These are phyloP conservation scores for Lagria hirta DNA, from an alignment of 2,888 invertebrate species.

Conservation along the genomic window DNA sequence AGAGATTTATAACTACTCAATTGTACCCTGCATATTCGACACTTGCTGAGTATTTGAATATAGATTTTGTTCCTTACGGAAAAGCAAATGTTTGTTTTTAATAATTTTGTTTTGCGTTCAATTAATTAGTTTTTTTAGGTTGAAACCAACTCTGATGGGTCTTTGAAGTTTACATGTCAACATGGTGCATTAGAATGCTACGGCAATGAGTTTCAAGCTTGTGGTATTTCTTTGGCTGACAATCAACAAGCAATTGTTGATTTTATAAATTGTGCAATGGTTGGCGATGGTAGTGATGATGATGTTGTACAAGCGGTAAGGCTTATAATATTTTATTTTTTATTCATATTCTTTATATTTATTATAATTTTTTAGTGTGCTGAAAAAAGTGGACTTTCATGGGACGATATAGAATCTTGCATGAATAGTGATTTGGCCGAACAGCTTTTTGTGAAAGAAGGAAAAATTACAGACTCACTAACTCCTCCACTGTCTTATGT, in stretches of 20 bases:
- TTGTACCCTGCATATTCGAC: conserved; percentile 51
- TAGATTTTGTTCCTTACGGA: conserved; percentile 39
- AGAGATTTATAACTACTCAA: conserved; percentile 54
- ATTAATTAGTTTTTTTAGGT: too few relatives aligned
- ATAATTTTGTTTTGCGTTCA: too few relatives aligned
- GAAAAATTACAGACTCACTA: conserved; percentile 47
- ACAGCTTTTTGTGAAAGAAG: conserved; percentile 45
- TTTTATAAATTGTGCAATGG: conserved; percentile 15
- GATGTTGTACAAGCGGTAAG: not conserved
- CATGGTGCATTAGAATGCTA: conserved; percentile 57
- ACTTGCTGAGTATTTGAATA: conserved; percentile 30
- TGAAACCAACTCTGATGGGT: conserved; percentile 2
- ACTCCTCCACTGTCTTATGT: conserved; percentile 45
- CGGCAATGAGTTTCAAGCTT: conserved; percentile 58
- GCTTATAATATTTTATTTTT: conserved; percentile 1
- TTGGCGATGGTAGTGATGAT: not conserved
- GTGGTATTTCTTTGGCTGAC: conserved; percentile 38
- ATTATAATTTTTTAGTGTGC: conserved; percentile 52
- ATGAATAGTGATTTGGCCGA: conserved; percentile 37
- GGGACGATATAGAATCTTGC: conserved; percentile 39
- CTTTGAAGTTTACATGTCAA: conserved; percentile 49
- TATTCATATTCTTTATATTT: conserved; percentile 3
- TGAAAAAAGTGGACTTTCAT: conserved; percentile 31
- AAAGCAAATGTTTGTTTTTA: conserved; percentile 36
- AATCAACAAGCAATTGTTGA: conserved; percentile 2